Percentiles rank a stretch among this genome's conserved stretches.
Evolutionary conservation across 2,113 vertebrate genomes (phyloP).

Genomic region (Canis aureus): DNA sequence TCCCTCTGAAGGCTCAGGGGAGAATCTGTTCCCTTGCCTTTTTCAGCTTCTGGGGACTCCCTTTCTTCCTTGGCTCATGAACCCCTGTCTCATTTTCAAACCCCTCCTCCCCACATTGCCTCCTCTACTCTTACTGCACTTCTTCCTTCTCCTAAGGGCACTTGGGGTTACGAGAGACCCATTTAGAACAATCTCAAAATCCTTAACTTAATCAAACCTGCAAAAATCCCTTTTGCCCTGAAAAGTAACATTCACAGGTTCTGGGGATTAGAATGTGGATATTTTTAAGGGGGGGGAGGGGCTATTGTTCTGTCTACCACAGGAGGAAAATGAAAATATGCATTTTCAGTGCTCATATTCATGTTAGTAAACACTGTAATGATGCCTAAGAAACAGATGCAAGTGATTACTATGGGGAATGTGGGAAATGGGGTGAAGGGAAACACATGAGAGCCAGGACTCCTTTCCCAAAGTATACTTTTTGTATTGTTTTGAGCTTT

Average conservation of each 20-base stretch:
- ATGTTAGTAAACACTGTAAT: neutral
- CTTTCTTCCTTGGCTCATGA: neutral
- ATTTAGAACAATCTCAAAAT: neutral
- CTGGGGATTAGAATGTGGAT: neutral
- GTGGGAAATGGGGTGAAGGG: neutral
- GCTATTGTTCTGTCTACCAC: neutral
- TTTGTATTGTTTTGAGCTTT: slow-evolving; percentile 25
- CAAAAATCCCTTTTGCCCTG: neutral
- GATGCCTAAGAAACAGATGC: neutral
- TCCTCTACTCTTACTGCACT: neutral
- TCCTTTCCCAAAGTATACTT: neutral
- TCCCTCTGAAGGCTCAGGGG: neutral
- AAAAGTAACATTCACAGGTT: neutral
- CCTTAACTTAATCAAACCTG: neutral
- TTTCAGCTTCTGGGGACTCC: neutral
- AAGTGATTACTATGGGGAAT: neutral
- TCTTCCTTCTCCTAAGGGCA: neutral
- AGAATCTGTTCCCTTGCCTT: neutral
- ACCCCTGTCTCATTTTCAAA: neutral
- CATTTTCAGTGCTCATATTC: neutral
- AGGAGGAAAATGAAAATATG: neutral
- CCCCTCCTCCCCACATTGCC: neutral
- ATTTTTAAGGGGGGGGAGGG: neutral
- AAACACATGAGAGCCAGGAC: neutral
- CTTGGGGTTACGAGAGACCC: neutral